Evolutionary conservation across 2,797 vertebrate genomes (phyloP).

Genomic region (Falco concolor): DNA sequence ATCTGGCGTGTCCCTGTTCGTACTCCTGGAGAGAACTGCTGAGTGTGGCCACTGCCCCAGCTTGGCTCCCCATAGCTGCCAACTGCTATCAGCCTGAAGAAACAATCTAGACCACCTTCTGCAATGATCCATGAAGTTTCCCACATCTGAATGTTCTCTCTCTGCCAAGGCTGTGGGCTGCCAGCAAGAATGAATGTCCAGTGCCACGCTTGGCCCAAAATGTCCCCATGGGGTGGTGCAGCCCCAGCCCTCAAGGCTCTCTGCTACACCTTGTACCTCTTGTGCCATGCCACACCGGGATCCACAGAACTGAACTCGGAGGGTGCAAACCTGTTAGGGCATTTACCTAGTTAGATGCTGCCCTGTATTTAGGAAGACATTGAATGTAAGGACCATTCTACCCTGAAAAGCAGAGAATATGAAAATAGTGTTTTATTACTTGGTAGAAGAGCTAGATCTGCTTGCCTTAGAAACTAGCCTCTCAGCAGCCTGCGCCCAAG

Average conservation of each 20-base stretch:
- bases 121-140: background rate
- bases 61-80: background rate
- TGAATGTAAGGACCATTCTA: background rate
- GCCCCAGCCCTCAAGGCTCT: background rate
- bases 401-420: background rate
- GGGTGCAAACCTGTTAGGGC: background rate
- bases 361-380: background rate
- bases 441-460: background rate
- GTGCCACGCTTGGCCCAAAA: background rate
- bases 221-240: fast-evolving
- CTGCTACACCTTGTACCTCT: background rate
- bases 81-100: background rate
- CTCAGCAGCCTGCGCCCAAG: background rate
- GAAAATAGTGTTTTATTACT: background rate
- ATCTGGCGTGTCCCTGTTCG: background rate
- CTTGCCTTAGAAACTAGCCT: background rate
- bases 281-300: fast-evolving
- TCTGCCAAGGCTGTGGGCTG: background rate
- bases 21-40: background rate
- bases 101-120: background rate
- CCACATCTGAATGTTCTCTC: background rate
- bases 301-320: background rate
- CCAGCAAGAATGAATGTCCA: background rate
- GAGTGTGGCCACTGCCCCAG: background rate
- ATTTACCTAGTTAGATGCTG: background rate